A percentile compares a stretch with the other conserved stretches of the same genome.
Conservation (phyloP, 2,113 vertebrate species). For the Labrus mixtus region DNA sequence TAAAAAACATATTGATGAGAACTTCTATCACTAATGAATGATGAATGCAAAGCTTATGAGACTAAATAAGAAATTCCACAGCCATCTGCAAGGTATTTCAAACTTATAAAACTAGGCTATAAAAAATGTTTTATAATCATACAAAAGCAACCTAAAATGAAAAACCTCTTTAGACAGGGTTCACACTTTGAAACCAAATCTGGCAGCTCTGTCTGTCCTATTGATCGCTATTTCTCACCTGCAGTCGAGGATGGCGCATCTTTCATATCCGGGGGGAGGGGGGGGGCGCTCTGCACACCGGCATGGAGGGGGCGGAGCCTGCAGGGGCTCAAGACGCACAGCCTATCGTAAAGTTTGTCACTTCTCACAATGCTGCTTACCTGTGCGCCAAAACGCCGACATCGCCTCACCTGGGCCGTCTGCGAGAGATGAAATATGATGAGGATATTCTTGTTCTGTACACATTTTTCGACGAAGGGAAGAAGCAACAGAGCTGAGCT, state of each 20-base stretch:
- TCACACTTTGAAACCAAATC: not conserved
- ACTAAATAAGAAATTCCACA: no score
- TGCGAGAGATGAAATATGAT: conserved; percentile 41
- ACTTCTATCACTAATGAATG: no score
- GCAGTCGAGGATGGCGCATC: conserved; percentile 38
- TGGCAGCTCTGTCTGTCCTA: not conserved
- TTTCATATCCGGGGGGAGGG: not conserved
- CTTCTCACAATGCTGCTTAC: conserved; percentile 39
- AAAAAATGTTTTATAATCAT: no score
- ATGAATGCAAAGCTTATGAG: no score
- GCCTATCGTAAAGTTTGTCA: conserved; percentile 53
- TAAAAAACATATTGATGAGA: no score
- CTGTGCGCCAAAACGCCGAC: conserved; percentile 45
- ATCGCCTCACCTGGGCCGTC: conserved; percentile 39
- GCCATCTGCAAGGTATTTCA: no score
- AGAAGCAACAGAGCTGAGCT: conserved; percentile 23
- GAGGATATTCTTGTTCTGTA: conserved; percentile 66
- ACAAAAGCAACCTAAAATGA: no score
- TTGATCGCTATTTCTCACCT: conserved; percentile 29
- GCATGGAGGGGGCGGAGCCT: conserved; percentile 63
- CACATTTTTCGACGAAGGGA: conserved; percentile 28
- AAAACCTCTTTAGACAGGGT: not conserved
- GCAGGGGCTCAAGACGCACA: conserved; percentile 45
- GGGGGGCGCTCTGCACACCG: not conserved
- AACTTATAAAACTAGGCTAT: no score